Conservation (phyloP, 2,797 vertebrate genomes). For the Hoplostethus mediterraneus region DNA sequence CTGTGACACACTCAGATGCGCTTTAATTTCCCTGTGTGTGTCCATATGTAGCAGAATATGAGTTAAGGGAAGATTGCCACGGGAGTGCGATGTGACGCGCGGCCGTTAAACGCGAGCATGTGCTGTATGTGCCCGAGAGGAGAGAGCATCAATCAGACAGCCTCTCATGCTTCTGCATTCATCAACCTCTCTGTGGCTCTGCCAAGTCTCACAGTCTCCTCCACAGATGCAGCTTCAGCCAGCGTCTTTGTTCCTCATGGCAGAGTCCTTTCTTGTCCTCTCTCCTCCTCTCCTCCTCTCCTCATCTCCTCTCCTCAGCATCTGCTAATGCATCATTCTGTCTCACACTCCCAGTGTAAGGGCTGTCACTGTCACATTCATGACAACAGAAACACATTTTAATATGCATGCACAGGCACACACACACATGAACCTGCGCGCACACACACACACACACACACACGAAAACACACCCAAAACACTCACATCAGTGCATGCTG, state of each 20-base stretch:
- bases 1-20: conserved; percentile 47
- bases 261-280: too few species aligned
- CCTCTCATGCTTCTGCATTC: conserved; percentile 6
- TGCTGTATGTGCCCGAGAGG: conserved; percentile 13
- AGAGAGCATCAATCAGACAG: conserved; percentile 34
- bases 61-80: conserved; percentile 2
- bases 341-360: conserved; percentile 56
- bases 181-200: not conserved
- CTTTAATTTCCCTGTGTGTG: conserved; percentile 37
- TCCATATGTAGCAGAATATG: conserved; percentile 32
- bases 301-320: conserved; percentile 30
- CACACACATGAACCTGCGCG: conserved; percentile 12
- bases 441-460: conserved; percentile 36
- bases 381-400: conserved; percentile 55
- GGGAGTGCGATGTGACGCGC: not conserved
- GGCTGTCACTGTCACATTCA: conserved; percentile 54
- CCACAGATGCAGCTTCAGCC: too few species aligned
- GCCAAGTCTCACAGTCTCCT: not conserved
- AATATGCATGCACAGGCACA: conserved; percentile 48
- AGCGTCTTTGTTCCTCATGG: not conserved
- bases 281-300: not conserved
- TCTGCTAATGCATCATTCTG: conserved; percentile 62
- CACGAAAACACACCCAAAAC: not conserved
- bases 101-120: not conserved
- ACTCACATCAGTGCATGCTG: conserved; percentile 36